These are phyloP conservation scores for Vultur gryphus DNA, from an alignment of 2,797 vertebrate species.

Conservation along the genomic window DNA sequence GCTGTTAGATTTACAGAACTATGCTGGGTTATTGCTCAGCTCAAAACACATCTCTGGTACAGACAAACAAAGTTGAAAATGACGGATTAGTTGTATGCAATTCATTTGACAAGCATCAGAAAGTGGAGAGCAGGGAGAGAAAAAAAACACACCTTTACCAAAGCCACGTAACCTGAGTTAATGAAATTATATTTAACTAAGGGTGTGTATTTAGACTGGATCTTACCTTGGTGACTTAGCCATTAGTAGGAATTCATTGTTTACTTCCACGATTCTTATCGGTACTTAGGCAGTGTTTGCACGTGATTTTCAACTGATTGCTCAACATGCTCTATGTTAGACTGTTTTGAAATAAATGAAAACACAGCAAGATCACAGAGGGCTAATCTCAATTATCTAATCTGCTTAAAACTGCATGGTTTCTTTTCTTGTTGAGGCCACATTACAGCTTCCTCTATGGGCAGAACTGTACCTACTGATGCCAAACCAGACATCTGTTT, in stretches of 20 bases:
- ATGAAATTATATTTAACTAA: slow-evolving; percentile 82
- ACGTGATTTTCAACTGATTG: slow-evolving; percentile 81
- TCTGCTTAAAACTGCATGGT: slow-evolving; percentile 64
- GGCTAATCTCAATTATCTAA: slow-evolving; percentile 70
- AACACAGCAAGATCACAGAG: slow-evolving; percentile 72
- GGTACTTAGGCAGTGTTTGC: slow-evolving; percentile 81
- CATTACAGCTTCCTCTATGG: slow-evolving; percentile 2
- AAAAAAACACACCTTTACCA: slow-evolving; percentile 28
- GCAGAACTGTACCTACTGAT: background rate
- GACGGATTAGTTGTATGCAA: slow-evolving; percentile 71
- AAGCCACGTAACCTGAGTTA: slow-evolving; percentile 77
- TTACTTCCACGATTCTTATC: slow-evolving; percentile 85
- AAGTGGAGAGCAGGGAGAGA: background rate
- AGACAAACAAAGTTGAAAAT: slow-evolving; percentile 62
- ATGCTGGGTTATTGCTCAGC: background rate
- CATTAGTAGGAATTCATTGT: slow-evolving; percentile 86
- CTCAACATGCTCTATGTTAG: slow-evolving; percentile 70
- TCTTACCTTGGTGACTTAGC: slow-evolving; percentile 86
- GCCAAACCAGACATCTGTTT: slow-evolving; percentile 16
- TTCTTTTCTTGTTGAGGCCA: slow-evolving; percentile 61
- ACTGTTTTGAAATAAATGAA: slow-evolving; percentile 77
- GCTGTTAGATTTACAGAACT: background rate
- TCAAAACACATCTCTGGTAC: slow-evolving; percentile 23
- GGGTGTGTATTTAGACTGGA: slow-evolving; percentile 83
- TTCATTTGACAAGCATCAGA: slow-evolving; percentile 71